Evolutionary conservation across 2,888 invertebrate genomes (phyloP), one percentile per base, ranked within the genome.

Genomic region (Geotrupes spiniger): DNA sequence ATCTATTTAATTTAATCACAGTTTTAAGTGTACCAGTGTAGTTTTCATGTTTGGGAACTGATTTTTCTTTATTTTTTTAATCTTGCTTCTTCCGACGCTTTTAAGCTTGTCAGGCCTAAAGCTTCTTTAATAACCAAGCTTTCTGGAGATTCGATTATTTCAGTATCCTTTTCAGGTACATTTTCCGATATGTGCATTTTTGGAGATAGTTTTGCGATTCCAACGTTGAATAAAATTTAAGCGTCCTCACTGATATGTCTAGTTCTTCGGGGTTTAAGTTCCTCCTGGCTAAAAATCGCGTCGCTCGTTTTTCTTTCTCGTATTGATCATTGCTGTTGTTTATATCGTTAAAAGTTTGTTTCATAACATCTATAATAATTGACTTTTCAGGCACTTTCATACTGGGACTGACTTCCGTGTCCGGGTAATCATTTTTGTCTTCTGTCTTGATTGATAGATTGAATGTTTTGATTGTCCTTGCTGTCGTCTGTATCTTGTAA

Each of bases 11-110:
- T 72, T 90, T 88, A 61, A 91, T 91, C 61, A 91, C 85, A 59
- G 90, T 89, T 68, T 90, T 91, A 55, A 91, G 69, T 0, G 89
- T 90, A 28, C 91, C 91, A 2, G 89, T 88, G 63, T 86, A 89
- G 59, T 80, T 61, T 28, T 68, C 66, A 42, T 50, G 52, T 49
- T 61, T 63, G 25, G 54, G 40, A 41, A 57, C 57, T 77, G 78
- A 11, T 76, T 67, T 46, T 78, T 79, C 47, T 40, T 49, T 28
- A 25, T 36, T 43, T 47, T n/a, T 79, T 79, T 33, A 78, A 78
- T 59, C 80, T 82, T 1, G 82, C 82, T 61, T 84, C 82, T 54
- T 86, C 85, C 0, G 87, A 87, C 4, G 84, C 87, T 62, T 85
- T 82, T 60, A 85, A 78, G 0, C 89, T 88, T 25, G 88, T 77